phyloP scores from a whole-genome alignment of 2,113 vertebrate species.

The Cryptotis parvus region DNA sequence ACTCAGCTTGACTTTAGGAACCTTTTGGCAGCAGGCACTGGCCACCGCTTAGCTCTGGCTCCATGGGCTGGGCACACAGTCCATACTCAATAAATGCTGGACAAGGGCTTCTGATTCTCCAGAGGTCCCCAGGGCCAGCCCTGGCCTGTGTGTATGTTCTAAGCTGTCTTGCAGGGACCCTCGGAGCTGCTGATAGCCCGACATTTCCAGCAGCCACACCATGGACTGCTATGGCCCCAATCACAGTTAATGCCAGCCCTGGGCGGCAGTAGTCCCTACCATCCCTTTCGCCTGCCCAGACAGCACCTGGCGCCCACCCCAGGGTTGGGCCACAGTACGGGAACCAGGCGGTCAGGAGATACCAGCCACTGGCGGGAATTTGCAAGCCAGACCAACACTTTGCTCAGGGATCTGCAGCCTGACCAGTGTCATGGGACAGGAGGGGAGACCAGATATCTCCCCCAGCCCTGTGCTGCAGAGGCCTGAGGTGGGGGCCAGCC shows the following conservation, averaged over 20 bases:
- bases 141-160: constrained; percentile 56
- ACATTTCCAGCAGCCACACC: constrained; percentile 54
- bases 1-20: not conserved
- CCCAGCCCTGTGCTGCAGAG: not conserved
- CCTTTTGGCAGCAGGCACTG: not conserved
- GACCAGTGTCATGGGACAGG: not conserved
- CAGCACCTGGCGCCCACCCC: constrained; percentile 65
- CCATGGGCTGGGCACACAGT: not conserved
- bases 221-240: constrained; percentile 38
- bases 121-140: not conserved
- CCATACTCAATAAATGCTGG: not conserved
- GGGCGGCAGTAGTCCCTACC: constrained; percentile 30
- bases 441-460: not conserved
- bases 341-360: constrained; percentile 32
- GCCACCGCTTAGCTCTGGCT: not conserved
- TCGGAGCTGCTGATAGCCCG: constrained; percentile 29
- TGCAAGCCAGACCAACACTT: not conserved
- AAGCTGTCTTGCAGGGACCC: constrained; percentile 60
- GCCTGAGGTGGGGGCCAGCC: not conserved
- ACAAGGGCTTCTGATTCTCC: not conserved
- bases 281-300: constrained; percentile 71
- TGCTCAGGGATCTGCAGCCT: no score
- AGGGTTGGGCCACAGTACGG: constrained; percentile 46
- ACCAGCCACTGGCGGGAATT: constrained; percentile 49
- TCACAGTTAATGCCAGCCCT: constrained; percentile 71